These are phyloP conservation scores for Hormaphis cornu DNA, from an alignment of 1,140 invertebrate species.

Conservation along the genomic window DNA sequence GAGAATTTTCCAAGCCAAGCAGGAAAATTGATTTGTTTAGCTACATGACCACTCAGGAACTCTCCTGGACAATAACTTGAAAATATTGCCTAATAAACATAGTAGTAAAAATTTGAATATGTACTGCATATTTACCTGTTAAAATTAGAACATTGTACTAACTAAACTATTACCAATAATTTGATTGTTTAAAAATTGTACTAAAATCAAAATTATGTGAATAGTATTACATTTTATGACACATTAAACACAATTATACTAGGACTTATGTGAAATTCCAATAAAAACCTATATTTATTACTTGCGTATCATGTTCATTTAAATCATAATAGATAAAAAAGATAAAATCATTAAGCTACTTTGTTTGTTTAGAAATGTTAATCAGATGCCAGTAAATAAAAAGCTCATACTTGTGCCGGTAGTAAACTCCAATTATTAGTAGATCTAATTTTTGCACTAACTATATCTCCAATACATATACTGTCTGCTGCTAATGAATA, in stretches of 20 bases:
- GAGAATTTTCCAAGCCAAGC: constrained; percentile 94
- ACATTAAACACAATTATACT: no score
- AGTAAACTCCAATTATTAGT: constrained; percentile 80
- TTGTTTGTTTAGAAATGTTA: constrained; percentile 18
- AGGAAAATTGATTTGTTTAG: constrained; percentile 78
- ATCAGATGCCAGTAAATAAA: not conserved
- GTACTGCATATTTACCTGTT: not conserved
- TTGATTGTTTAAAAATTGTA: no score
- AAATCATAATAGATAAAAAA: not conserved
- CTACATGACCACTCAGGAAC: constrained; percentile 67
- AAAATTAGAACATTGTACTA: no score
- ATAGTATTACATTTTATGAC: no score
- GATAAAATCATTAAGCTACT: constrained; percentile 20
- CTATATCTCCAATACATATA: constrained; percentile 74
- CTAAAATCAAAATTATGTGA: no score
- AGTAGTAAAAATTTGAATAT: not conserved
- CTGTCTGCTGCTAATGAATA: constrained; percentile 72
- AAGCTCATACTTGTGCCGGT: constrained; percentile 59
- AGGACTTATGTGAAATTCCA: no score
- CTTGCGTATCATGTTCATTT: no score
- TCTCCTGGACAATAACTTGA: constrained; percentile 83
- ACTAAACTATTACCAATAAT: no score
- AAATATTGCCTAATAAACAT: constrained; percentile 63
- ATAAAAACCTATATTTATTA: no score
- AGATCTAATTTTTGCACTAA: constrained; percentile 70